Conservation (phyloP, 2,113 vertebrate species). For the Cnemophilus loriae region DNA sequence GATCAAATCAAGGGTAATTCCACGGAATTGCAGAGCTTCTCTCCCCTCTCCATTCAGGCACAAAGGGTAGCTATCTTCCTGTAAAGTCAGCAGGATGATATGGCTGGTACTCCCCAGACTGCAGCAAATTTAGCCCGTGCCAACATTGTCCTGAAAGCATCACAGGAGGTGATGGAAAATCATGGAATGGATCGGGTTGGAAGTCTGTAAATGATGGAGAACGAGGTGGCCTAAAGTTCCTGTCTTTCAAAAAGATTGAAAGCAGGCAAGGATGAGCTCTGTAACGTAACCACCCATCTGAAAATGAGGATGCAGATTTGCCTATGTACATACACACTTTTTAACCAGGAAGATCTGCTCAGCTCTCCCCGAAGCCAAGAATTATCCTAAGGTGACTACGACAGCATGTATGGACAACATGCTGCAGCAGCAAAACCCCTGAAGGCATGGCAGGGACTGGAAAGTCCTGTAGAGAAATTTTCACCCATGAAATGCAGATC, state of each 20-base stretch:
- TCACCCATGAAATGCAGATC: not conserved
- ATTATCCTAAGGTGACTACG: not conserved
- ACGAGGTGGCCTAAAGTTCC: not conserved
- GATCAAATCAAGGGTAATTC: not conserved
- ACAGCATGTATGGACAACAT: not conserved
- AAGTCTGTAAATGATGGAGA: not conserved
- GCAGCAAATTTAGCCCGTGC: not conserved
- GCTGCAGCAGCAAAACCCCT: not conserved
- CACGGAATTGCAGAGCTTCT: not conserved
- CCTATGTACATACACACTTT: fast-evolving
- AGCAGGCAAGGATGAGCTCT: not conserved
- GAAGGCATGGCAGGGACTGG: not conserved
- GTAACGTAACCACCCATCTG: not conserved
- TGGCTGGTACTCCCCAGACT: not conserved
- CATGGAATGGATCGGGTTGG: not conserved
- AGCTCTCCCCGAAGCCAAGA: not conserved
- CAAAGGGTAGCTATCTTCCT: not conserved
- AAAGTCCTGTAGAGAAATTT: not conserved
- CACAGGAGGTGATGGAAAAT: not conserved
- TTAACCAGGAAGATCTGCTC: not conserved
- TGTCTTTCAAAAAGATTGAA: not conserved
- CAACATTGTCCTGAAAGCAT: not conserved
- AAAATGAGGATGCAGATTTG: not conserved
- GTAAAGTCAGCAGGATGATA: not conserved
- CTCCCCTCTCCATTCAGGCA: not conserved